Base-by-base conservation (phyloP, 2,888 invertebrate species). In the Saturnia pavonia region DNA sequence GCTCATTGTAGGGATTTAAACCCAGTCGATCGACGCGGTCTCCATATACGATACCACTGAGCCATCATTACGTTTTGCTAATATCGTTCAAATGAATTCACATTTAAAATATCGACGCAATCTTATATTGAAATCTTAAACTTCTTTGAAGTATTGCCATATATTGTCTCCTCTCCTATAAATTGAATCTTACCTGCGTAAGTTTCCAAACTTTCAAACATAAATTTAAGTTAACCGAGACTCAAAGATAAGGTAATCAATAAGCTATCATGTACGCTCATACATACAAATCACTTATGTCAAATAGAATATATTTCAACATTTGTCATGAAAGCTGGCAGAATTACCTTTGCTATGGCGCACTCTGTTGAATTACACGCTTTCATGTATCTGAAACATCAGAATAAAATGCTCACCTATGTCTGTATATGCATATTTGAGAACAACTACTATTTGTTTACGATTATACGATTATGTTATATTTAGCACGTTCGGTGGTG, bases 281-380 rank as follows among this genome's bases (percentile, higher is more conserved):
- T 78, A 80, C 77, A 80, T 80, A 80, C 74, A 81, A 81, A 82
- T 81, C 76, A 78, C 76, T 77, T 74, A 74, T 69, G 73, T 74
- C n/a, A 65, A 70, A 68, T n/a, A 65, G 27, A 60, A 73, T 70
- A 75, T n/a, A 9, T 54, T 22, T 54, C 54, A 54, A 22, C 54
- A 68, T 70, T 68, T 68, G 75, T 75, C 75, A 74, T 73, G 72
- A 73, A 72, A 70, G 68, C 67, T 45, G 48, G 66, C 57, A 57
- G 70, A 72, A 72, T 75, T 73, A 71, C 72, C 74, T 70, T 69
- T 45, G 67, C 69, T 40, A 51, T 60, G 69, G 43, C n/a, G n/a
- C 60, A 70, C 73, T 68, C 65, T 67, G 69, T 68, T 69, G 71
- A 73, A 72, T 71, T 72, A 74, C 71, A 72, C 73, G 68, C 75